Percentiles rank a stretch among this genome's conserved stretches.
phyloP scores from a whole-genome alignment of 2,797 vertebrate species.

The Intellagama lesueurii region DNA sequence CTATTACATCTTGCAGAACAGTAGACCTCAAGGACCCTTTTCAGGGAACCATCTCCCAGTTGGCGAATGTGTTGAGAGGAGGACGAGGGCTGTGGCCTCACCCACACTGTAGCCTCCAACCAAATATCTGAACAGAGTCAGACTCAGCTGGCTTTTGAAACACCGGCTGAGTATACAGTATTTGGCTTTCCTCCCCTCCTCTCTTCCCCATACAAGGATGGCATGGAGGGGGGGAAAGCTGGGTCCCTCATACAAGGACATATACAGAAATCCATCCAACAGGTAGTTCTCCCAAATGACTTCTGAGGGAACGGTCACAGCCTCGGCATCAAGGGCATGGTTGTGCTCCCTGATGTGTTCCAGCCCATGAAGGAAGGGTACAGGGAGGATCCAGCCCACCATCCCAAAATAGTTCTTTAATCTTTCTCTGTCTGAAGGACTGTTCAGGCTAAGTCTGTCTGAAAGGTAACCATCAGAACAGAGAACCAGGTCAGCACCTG shows the following conservation, averaged over 20 bases:
- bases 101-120: neutral
- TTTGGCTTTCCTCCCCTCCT: neutral
- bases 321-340: neutral
- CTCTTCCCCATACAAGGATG: neutral
- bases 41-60: neutral
- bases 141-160: neutral
- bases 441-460: neutral
- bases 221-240: neutral
- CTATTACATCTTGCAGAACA: neutral
- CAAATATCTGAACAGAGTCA: neutral
- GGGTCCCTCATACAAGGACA: no score
- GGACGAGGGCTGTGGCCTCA: neutral
- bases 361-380: neutral
- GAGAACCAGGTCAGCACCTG: neutral
- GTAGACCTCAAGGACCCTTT: neutral
- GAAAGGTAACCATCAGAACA: neutral
- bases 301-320: neutral
- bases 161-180: neutral
- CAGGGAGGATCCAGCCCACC: neutral
- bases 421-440: neutral
- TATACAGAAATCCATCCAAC: no score
- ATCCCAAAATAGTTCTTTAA: neutral
- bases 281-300: no score
- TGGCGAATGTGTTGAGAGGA: neutral
- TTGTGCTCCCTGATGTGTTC: neutral